A percentile compares a stretch with the other conserved stretches of the same genome.
These are phyloP conservation scores for Heliocidaris erythrogramma DNA, from an alignment of 35 echinoderm and acorn worm species.

Conservation along the genomic window DNA sequence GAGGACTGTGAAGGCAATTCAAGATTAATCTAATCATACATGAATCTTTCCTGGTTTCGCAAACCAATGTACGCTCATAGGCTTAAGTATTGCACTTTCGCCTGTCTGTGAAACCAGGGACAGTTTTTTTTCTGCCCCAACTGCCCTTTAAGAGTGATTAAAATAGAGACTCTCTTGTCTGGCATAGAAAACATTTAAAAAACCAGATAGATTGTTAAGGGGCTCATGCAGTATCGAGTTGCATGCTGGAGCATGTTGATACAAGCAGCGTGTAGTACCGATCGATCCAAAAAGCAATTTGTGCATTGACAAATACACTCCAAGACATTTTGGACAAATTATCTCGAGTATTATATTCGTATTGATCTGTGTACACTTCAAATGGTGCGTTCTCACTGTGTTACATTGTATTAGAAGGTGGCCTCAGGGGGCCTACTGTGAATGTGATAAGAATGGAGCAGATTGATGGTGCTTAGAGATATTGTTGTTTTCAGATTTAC, in stretches of 20 bases:
- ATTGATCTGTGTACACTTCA: neutral
- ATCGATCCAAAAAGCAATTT: constrained; percentile 4
- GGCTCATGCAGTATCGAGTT: neutral
- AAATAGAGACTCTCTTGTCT: neutral
- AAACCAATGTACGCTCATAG: too few species aligned
- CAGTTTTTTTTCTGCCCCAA: too few species aligned
- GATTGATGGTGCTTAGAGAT: neutral
- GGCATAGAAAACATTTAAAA: neutral
- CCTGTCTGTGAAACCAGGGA: too few species aligned
- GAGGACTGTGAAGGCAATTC: too few species aligned
- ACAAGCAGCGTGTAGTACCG: neutral
- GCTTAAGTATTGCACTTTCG: too few species aligned
- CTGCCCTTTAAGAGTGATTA: neutral
- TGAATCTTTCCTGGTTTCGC: too few species aligned
- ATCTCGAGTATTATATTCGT: neutral
- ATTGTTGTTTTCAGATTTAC: neutral
- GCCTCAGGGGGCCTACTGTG: too few species aligned
- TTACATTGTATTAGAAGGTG: too few species aligned
- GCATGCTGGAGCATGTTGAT: neutral
- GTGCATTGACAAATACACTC: neutral
- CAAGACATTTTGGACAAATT: constrained; percentile 3
- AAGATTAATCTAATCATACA: too few species aligned
- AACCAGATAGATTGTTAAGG: neutral
- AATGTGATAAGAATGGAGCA: too few species aligned
- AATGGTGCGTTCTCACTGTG: neutral